Base-by-base conservation (phyloP, 2,797 vertebrate genomes). In the Vespertilio murinus region DNA sequence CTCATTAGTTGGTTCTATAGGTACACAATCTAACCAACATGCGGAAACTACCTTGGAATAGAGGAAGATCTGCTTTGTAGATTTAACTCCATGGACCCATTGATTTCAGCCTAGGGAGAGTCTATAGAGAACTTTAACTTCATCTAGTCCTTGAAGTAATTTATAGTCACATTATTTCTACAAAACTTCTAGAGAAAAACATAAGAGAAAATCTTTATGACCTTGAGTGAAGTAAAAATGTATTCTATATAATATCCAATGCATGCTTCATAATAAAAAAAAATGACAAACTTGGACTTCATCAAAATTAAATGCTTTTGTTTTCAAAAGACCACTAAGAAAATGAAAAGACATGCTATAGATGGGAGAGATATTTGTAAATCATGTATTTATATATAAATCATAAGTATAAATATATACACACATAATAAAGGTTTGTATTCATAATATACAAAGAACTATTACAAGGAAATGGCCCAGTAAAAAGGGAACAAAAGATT, bases 251-350 rank as follows among this genome's bases (percentile, higher is more conserved):
- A 28, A 61, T 5, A 59, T 28, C 25, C 12, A 59, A 28, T 82
- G 35, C 38, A 30, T 49, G 30, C 81, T 18, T 33, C n/a, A 86
- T 47, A 73, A 47, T 54, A 54, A 89, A 94, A 52, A 52, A 93
- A 64, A 30, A 3, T 61, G 65, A 74, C n/a, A 38, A 84, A 93
- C 52, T 71, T 40, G 71, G 54, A 56, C 33, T 81, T 20, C 12
- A 61, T 30, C 59, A 61, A 61, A 61, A 61, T 61, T 61, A 61
- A 95, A 90, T 65, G 73, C 2, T 86, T 74, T 52, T 54, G 17
- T 86, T 94, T 96, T 89, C 16, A 69, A 93, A 92, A 93, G n/a
- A 86, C 22, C 61, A 85, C 25, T 59, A 81, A 91, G 16, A 47
- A 92, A 90, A 79, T 28, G 25, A 90, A 80, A 71, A 90, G 4